Evolutionary conservation across 2,113 vertebrate genomes (phyloP).

Genomic region (Eupsittula cactorum): DNA sequence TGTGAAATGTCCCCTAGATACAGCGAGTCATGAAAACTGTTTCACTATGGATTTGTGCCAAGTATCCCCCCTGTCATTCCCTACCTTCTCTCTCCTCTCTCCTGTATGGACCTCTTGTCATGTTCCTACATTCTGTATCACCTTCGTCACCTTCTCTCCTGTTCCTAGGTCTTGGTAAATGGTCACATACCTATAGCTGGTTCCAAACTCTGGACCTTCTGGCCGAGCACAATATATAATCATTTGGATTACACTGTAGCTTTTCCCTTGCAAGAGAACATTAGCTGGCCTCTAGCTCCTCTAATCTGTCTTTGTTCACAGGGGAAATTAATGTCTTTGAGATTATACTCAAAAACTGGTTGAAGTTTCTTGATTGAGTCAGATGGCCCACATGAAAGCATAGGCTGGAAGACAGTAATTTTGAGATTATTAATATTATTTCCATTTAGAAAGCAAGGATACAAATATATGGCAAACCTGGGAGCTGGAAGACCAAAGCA

Average conservation of each 20-base stretch:
- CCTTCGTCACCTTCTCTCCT: neutral
- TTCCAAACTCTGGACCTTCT: neutral
- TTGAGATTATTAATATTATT: neutral
- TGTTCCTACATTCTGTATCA: neutral
- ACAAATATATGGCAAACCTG: neutral
- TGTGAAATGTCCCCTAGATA: neutral
- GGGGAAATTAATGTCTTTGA: neutral
- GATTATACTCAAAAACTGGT: neutral
- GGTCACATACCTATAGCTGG: neutral
- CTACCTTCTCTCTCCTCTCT: neutral
- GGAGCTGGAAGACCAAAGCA: neutral
- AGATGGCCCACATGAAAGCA: neutral
- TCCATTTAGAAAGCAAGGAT: neutral
- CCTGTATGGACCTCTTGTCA: neutral
- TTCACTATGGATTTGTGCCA: neutral
- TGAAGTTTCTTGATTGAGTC: neutral
- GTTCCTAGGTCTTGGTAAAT: neutral
- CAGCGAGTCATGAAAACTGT: neutral
- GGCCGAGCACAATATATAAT: neutral
- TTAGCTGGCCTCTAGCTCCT: neutral
- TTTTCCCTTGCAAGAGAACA: neutral
- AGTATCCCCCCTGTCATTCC: neutral
- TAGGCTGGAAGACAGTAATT: neutral
- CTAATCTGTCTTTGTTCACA: neutral
- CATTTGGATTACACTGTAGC: neutral